Conservation (phyloP, 2,888 invertebrate species). For the Hoplodrina ambigua region DNA sequence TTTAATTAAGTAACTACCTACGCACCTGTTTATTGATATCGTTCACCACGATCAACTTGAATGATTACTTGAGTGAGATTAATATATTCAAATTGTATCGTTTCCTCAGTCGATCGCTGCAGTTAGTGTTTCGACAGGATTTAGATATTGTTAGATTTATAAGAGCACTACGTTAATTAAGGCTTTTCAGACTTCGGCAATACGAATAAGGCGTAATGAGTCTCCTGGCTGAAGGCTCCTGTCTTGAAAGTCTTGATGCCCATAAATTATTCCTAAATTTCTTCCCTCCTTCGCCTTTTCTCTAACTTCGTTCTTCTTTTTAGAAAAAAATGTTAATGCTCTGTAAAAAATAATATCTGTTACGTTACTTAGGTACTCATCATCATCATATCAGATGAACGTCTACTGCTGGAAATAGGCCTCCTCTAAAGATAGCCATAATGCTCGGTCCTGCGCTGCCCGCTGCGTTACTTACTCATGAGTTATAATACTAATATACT, state of each 20-base stretch:
- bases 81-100: conserved; percentile 45
- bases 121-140: conserved; percentile 28
- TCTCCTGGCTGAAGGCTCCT: no score
- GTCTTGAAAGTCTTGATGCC: neutral
- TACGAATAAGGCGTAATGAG: neutral
- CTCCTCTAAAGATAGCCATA: no score
- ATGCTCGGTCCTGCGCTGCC: no score
- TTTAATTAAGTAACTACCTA: conserved; percentile 60
- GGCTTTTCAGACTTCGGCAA: conserved; percentile 4
- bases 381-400: no score
- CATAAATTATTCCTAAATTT: neutral
- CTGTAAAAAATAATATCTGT: no score
- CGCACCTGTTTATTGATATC: conserved; percentile 61
- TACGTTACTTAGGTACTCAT: no score
- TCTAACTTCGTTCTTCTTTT: neutral
- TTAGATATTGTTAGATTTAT: conserved; percentile 22
- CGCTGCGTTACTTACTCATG: neutral
- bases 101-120: conserved; percentile 18
- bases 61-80: conserved; percentile 57
- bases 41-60: conserved; percentile 51
- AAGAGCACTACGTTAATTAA: conserved; percentile 6
- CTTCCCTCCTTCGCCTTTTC: neutral
- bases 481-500: conserved; percentile 19
- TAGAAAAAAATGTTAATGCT: no score
- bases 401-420: no score